phyloP scores from a whole-genome alignment of 30 jellyfish, hydroid and myxozoan species.

The Pelagia noctiluca region DNA sequence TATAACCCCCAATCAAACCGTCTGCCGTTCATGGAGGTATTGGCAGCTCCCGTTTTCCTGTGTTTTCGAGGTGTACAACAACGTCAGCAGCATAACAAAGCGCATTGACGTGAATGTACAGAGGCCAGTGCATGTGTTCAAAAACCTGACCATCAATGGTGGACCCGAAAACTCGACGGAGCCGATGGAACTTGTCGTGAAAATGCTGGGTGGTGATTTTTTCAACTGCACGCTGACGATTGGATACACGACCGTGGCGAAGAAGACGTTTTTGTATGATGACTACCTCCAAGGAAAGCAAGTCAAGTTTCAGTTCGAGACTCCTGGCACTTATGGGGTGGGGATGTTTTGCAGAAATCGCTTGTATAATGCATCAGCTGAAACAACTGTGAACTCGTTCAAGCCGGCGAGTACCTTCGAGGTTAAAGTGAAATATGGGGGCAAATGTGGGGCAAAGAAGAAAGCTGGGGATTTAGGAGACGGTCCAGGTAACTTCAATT shows the following conservation, averaged over 20 bases:
- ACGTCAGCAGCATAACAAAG: constrained; percentile 33
- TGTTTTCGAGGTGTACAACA: constrained; percentile 41
- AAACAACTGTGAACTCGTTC: constrained; percentile 35
- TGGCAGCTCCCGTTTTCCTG: constrained; percentile 52
- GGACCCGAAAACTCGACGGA: constrained; percentile 85
- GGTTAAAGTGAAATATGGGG: constrained; percentile 30
- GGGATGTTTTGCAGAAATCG: constrained; percentile 58
- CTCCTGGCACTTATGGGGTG: constrained; percentile 68
- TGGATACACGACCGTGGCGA: constrained; percentile 24
- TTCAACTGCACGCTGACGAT: constrained; percentile 76
- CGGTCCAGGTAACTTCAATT: constrained; percentile 44
- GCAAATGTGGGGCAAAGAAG: constrained; percentile 65
- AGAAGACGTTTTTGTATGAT: constrained; percentile 9
- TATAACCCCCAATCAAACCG: constrained; percentile 22
- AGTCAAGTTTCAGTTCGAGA: constrained; percentile 53
- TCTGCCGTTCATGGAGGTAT: constrained; percentile 47
- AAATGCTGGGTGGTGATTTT: constrained; percentile 66
- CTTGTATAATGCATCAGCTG: constrained; percentile 57
- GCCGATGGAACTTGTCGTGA: constrained; percentile 40
- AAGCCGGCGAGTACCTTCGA: constrained; percentile 41
- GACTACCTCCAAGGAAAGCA: not conserved
- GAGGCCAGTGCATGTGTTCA: constrained; percentile 68
- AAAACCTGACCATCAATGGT: constrained; percentile 50
- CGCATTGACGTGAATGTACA: constrained; percentile 37
- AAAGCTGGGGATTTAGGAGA: constrained; percentile 58